Percentiles rank a stretch among this genome's conserved stretches.
Conservation (phyloP, 2,113 vertebrate species). For the Macquaria australasica region DNA sequence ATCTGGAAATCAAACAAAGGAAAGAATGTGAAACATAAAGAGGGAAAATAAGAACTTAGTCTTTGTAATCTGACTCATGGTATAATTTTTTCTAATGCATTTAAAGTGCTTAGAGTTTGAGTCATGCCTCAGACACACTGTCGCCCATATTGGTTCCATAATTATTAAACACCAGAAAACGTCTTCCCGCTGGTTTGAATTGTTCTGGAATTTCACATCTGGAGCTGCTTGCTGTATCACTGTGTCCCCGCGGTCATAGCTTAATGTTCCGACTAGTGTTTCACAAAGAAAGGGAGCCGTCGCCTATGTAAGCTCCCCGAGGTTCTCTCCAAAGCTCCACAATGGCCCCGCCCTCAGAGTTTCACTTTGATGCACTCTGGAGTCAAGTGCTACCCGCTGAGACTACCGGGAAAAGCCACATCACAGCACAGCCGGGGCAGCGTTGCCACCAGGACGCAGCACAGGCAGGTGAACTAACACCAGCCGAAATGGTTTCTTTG, state of each 20-base stretch:
- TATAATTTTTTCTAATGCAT: conserved; percentile 52
- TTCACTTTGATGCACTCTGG: conserved; percentile 44
- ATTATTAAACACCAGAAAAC: conserved; percentile 40
- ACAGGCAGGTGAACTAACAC: conserved; percentile 10
- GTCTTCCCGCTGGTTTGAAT: conserved; percentile 17
- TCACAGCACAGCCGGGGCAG: conserved; percentile 5
- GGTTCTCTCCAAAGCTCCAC: conserved; percentile 37
- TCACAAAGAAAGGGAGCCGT: conserved; percentile 55
- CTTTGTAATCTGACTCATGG: conserved; percentile 57
- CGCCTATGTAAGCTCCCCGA: conserved; percentile 34
- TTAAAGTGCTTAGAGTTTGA: conserved; percentile 47
- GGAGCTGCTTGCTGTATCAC: conserved; percentile 29
- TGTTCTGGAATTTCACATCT: conserved; percentile 65
- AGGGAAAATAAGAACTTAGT: conserved; percentile 3
- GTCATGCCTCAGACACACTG: conserved; percentile 47
- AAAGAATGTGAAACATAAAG: conserved; percentile 14
- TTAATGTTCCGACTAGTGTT: conserved; percentile 69
- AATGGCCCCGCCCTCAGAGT: conserved; percentile 17
- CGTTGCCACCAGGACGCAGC: not conserved
- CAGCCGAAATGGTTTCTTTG: not conserved
- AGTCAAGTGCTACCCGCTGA: conserved; percentile 46
- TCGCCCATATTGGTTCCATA: conserved; percentile 35
- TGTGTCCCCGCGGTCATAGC: conserved; percentile 42
- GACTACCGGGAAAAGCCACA: conserved; percentile 5
- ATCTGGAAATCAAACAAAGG: conserved; percentile 47